Base-by-base conservation (phyloP, 2,113 vertebrate genomes). In the Vanacampus margaritifer region DNA sequence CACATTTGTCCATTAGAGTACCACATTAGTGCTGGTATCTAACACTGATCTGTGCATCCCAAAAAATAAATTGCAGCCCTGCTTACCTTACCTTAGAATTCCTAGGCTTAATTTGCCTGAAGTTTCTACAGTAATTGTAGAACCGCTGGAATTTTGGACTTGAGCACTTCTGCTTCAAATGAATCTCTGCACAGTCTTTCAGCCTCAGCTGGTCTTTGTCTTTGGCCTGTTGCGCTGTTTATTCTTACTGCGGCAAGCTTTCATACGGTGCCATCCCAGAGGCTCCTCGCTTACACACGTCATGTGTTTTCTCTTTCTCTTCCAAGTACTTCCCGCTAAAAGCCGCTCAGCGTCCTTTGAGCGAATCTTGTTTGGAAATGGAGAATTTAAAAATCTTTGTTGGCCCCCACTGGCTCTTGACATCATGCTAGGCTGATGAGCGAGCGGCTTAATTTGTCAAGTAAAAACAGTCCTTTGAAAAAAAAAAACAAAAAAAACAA, bases 281-380 rank as follows among this genome's bases (percentile, higher is more conserved):
- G 72, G 69, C 71, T 53, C 54, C 60, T 64, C 23, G 41, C 48
- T 67, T 43, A 39, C 75, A 68, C 23, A 48, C n/a, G 48, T 57
- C 46, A 56, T 37, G 19, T 58, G 54, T 71, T 77, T 67, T 73
- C 62, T 71, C 60, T 24, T 24, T 4, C 51, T 64, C 65, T 11
- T 79, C 68, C 70, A 67, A 72, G 72, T 76, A 4, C 78, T 84
- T 75, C 80, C 62, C 39, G 48, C 75, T 78, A 60, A 82, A 83
- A 84, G 78, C 78, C 82, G 26, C 79, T 71, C 65, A 59, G 21
- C 36, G 14, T 66, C 57, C 56, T 82, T 75, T 73, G 41, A 88
- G 36, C 68, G 72, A 64, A 21, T 77, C 61, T 60, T 64, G 59
- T 64, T 71, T 64, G 72, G 57, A 85, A 78, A 79, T 63, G 56